These are phyloP conservation scores for Poliocrania exsul DNA, from an alignment of 2,797 vertebrate species.

Conservation along the genomic window DNA sequence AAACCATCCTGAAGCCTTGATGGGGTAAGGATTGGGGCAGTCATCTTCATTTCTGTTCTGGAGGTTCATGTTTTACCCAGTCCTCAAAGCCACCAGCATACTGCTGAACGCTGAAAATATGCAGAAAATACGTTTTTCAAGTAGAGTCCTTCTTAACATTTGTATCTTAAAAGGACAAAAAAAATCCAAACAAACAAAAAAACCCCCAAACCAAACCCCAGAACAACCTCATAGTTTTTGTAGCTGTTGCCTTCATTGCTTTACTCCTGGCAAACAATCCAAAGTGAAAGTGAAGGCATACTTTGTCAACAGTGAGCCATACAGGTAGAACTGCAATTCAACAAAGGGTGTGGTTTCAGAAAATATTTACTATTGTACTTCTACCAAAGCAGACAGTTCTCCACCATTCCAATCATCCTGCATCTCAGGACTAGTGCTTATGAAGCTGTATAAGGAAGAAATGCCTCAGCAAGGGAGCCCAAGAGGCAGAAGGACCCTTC, in stretches of 20 bases:
- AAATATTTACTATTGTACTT: background rate
- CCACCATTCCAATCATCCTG: background rate
- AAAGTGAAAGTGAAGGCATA: background rate
- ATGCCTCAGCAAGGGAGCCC: fast-evolving
- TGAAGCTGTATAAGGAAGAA: background rate
- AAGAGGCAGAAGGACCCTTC: background rate
- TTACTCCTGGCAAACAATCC: background rate
- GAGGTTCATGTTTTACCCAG: constrained; percentile 83
- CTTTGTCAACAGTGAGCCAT: background rate
- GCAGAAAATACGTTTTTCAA: background rate
- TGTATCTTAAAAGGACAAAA: background rate
- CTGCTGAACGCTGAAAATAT: constrained; percentile 83
- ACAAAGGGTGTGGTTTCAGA: background rate
- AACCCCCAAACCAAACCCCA: background rate
- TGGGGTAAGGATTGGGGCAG: background rate
- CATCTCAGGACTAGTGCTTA: background rate
- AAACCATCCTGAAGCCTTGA: background rate
- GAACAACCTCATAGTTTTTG: background rate
- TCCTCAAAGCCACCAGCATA: constrained; percentile 92
- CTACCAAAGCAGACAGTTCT: background rate
- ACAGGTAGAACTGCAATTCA: background rate
- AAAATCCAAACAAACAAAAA: background rate
- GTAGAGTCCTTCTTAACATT: background rate
- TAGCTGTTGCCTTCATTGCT: background rate
- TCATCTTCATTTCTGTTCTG: constrained; percentile 70